Conservation (phyloP, 2,888 invertebrate species). For the Apeira syringaria region DNA sequence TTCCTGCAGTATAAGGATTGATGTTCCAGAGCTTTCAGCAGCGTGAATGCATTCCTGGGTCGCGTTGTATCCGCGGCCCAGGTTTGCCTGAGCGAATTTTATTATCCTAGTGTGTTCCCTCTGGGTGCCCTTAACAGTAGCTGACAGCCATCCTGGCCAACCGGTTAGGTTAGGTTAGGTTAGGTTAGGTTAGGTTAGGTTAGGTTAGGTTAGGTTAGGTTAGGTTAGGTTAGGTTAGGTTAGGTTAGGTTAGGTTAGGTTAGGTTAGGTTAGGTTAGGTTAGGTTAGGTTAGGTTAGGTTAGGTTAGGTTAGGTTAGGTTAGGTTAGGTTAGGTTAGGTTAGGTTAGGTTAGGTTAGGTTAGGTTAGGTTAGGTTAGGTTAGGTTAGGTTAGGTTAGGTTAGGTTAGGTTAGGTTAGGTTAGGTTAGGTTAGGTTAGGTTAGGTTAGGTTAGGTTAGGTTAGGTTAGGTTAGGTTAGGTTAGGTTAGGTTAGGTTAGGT, state of each 20-base stretch:
- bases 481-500: conserved; percentile 8
- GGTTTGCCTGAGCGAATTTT: no score
- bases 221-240: conserved; percentile 6
- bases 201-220: conserved; percentile 5
- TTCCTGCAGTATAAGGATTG: no score
- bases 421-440: conserved; percentile 8
- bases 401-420: conserved; percentile 8
- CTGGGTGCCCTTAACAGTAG: no score
- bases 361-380: conserved; percentile 7
- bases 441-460: conserved; percentile 8
- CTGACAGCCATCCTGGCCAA: no score
- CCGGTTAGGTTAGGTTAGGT: conserved; percentile 5
- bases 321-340: conserved; percentile 6
- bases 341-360: conserved; percentile 7
- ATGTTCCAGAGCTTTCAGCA: no score
- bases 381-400: conserved; percentile 8
- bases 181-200: conserved; percentile 6
- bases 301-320: conserved; percentile 2
- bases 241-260: conserved; percentile 6
- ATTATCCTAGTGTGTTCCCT: no score
- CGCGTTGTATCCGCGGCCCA: no score
- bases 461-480: conserved; percentile 8
- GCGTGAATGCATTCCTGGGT: no score
- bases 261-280: conserved; percentile 3
- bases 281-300: conserved; percentile 6